phyloP scores from a whole-genome alignment of 2,113 vertebrate genomes.

The Cyphomyrus plagiostoma region DNA sequence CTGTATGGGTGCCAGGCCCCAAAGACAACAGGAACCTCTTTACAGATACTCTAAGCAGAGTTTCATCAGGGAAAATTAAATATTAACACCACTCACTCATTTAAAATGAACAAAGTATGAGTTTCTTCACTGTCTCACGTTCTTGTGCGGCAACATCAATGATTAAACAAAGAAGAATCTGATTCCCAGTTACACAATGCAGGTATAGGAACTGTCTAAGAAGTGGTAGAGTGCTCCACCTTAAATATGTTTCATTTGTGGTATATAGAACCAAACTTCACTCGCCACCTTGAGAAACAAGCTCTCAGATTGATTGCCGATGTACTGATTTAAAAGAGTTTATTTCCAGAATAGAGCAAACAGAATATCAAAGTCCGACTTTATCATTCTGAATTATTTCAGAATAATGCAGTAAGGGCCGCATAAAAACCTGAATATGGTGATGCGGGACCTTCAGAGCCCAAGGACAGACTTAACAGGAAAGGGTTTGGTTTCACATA shows the following conservation, averaged over 20 bases:
- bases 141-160: conserved; percentile 5
- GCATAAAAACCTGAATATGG: not conserved
- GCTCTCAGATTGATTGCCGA: not conserved
- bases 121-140: conserved; percentile 5
- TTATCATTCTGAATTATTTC: not conserved
- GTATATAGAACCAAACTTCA: not conserved
- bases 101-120: conserved; percentile 18
- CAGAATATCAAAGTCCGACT: not conserved
- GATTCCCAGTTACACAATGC: not conserved
- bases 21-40: not conserved
- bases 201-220: not conserved
- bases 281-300: not conserved
- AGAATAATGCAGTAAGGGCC: not conserved
- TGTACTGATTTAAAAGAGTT: not conserved
- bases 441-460: not conserved
- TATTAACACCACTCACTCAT: conserved; percentile 15
- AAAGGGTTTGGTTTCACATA: not conserved
- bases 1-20: not conserved
- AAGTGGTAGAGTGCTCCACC: not conserved
- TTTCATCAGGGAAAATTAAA: conserved; percentile 20
- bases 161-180: conserved; percentile 12
- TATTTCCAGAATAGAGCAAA: not conserved
- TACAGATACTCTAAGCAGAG: not conserved
- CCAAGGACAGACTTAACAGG: not conserved
- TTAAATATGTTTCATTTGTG: not conserved